Conservation (phyloP, 2,113 vertebrate genomes). For the Cisticola juncidis region DNA sequence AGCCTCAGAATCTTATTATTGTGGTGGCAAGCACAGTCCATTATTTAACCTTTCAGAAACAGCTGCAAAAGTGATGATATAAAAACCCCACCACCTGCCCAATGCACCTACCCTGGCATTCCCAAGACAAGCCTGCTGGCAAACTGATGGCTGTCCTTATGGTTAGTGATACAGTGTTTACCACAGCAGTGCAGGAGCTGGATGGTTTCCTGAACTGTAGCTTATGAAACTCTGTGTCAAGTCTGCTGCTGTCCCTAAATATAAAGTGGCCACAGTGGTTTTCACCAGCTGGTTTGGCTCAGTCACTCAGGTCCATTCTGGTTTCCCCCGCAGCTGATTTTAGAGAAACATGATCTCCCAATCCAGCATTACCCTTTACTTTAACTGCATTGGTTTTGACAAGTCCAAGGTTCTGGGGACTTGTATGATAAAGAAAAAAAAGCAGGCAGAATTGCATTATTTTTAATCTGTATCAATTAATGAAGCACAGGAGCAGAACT, state of each 20-base stretch:
- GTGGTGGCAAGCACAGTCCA: not conserved
- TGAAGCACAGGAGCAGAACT: not conserved
- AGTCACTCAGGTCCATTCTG: not conserved
- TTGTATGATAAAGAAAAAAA: not conserved
- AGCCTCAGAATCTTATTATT: not conserved
- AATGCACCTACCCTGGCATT: not conserved
- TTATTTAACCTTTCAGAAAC: not conserved
- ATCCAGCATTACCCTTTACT: not conserved
- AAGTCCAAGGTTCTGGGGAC: not conserved
- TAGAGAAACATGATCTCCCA: not conserved
- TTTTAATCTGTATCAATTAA: not conserved
- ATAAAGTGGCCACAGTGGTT: not conserved
- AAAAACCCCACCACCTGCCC: not conserved
- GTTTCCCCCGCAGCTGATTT: not conserved
- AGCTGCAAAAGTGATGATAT: not conserved
- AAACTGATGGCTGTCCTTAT: not conserved
- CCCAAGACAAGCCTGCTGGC: not conserved
- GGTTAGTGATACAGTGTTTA: not conserved
- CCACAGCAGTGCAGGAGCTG: not conserved
- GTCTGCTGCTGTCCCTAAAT: not conserved
- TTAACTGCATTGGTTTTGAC: not conserved
- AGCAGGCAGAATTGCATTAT: not conserved
- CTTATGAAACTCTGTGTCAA: not conserved
- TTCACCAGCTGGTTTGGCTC: not conserved
- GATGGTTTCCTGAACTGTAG: not conserved